Conservation (phyloP, 2,797 vertebrate species). For the Petrocephalus schoutedeni region DNA sequence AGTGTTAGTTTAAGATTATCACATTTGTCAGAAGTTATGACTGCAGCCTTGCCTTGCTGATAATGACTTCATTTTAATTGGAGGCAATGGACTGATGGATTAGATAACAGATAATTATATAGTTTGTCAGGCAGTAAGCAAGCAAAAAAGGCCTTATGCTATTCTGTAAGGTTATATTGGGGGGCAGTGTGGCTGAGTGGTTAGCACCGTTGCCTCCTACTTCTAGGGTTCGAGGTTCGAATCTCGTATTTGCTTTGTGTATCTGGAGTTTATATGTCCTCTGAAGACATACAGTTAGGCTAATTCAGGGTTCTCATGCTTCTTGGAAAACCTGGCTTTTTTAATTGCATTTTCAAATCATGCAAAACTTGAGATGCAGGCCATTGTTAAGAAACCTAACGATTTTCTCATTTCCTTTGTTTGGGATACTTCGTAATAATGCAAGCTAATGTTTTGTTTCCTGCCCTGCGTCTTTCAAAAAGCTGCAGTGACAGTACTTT, state of each 20-base stretch:
- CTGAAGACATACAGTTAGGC: neutral
- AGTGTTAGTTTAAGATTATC: neutral
- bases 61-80: neutral
- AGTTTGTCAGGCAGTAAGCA: neutral
- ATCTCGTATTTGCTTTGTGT: neutral
- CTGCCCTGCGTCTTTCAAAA: no score
- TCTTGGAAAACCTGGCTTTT: neutral
- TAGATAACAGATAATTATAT: neutral
- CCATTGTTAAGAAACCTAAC: neutral
- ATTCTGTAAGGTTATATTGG: neutral
- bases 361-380: neutral
- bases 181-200: neutral
- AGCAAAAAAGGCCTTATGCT: neutral
- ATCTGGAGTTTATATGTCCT: neutral
- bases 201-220: neutral
- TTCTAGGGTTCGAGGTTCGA: neutral
- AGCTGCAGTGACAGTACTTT: no score
- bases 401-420: neutral
- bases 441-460: neutral
- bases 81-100: neutral
- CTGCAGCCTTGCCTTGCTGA: slow-evolving; percentile 3
- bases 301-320: neutral
- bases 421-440: neutral
- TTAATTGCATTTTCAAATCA: neutral
- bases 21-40: neutral